Base-by-base conservation (phyloP, 1,140 invertebrate genomes). In the Ceratina calcarata region DNA sequence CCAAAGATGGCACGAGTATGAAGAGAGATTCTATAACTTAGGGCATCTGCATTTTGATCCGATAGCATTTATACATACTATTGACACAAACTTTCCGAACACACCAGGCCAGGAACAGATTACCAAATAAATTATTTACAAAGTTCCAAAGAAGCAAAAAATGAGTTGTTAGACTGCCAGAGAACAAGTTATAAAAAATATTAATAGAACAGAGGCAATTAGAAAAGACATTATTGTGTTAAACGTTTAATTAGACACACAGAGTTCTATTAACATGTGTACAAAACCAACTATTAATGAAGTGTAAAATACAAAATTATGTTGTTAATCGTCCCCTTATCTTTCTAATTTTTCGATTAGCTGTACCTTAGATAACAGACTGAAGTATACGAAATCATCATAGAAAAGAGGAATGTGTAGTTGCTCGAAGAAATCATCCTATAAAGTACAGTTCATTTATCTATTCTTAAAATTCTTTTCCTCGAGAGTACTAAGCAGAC, bases 1-100 rank as follows among this genome's bases (percentile, higher is more conserved):
- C 1, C 88, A 93, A 12, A 83, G 93, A 32, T 96, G 95, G 95
- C 93, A 93, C 64, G 66, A 90, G 73, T 89, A 91, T n/a, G 93
- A 95, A 87, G 93, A 94, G 85, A 79, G 81, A 45, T 90, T 90
- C 78, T 95, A 93, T 78, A 89, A 85, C 66, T 83, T 85, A 70
- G 90, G 89, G 27, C 88, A 88, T 83, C 66, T 93, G 4, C 65
- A 89, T 24, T 93, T 94, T 75, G 90, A 93, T 83, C 74, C 86
- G 71, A 60, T 85, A 60, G 86, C 82, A 32, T 93, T 94, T 89
- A 45, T 92, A 73, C 93, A 94, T 89, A 90, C 45, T 37, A 87
- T 91, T 68, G 84, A 92, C 22, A 88, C 80, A 61, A 87, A 67
- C 73, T 45, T 22, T 20, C 27, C 64, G 22, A 32, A 68, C 22